Base-by-base conservation (phyloP, 92 coral and sea anemone genomes). In the Palythoa caribaeorum region DNA sequence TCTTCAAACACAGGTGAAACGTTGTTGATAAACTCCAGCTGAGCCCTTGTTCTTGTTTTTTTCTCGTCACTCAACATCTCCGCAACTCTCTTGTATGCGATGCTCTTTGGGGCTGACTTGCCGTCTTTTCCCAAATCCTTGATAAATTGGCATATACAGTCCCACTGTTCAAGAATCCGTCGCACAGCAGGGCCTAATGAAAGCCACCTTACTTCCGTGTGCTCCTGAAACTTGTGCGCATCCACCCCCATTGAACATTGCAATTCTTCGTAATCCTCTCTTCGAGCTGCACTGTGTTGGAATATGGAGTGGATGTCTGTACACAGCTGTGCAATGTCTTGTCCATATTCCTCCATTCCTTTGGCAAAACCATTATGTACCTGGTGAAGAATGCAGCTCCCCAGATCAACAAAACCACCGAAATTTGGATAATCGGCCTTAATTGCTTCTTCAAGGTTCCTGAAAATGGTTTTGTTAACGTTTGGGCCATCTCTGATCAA, bases 111-210 rank as follows among this genome's bases (percentile, higher is more conserved):
- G 70, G 85, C 89, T 47, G 77, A 62, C 52, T 48, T 87, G 84
- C 71, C 53, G 14, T 77, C 78, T 38, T 78, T 87, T 19, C 84
- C 90, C 47, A 87, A 62, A 17, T 87, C 85, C 70, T 66, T 87
- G 69, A 87, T 69, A 62, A 80, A 90, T 4, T 48, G 16, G 78
- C 78, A 73, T 15, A 90, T 86, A 66, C 93, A 86, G 13, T 90
- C 93, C 90, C 90, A 90, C 86, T 87, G 93, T 60, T 87, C 88
- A 14, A 87, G 39, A 90, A 90, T 74, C n/a, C 90, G 66, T 57
- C 65, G 65, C 72, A 87, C 85, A 73, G 90, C 75, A 40, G 90
- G 88, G 13, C 90, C 88, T 68, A 87, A 50, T 72, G 73, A 63
- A 40, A 90, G 84, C 93, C 93, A 90, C 19, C 88, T 87, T 53